Base-by-base conservation (phyloP, 1,140 invertebrate genomes). In the Lepidurus arcticus region DNA sequence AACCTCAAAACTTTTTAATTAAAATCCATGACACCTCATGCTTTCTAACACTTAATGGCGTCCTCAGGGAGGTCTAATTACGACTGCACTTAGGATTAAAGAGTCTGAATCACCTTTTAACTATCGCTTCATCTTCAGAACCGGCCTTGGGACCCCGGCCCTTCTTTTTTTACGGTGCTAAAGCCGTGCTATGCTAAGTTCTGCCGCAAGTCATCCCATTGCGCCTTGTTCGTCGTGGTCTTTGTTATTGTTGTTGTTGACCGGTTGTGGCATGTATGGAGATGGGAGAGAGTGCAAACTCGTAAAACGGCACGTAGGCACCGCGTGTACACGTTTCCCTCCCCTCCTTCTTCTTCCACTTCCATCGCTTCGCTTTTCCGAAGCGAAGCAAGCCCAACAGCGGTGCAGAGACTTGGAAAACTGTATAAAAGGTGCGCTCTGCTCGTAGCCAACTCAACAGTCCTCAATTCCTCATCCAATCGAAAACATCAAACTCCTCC, bases 231-330 rank as follows among this genome's bases (percentile, higher is more conserved):
- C 53, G 53, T 65, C 53, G 53, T 65, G 53, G 53, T 65, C 21
- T 21, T 65, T 65, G 8, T 65, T 65, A 21, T 65, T 65, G 53
- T 65, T 65, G 53, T 65, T 13, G 53, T 65, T 21, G 53, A n/a
- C 16, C n/a, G 4, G 53, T 13, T 65, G 21, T 65, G 21, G 16
- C 53, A n/a, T 10, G 16, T 65, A n/a, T 65, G 53, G 53, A 65
- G 21, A 65, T 65, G 53, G 53, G 53, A 65, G 47, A 65, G 53
- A 65, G 53, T 65, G 53, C 53, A n/a, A 21, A 65, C 53, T 21
- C 53, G 16, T n/a, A 65, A 21, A 65, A 16, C 53, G 53, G 16
- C 53, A 65, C 53, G 53, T 65, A 65, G 53, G 53, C 53, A 21
- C 53, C 7, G 53, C 16, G 21, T 21, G 53, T 65, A 65, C 53